Percentiles rank a stretch among this genome's conserved stretches.
Conservation (phyloP, 2,888 invertebrate genomes). For the Drosophila neonasuta region DNA sequence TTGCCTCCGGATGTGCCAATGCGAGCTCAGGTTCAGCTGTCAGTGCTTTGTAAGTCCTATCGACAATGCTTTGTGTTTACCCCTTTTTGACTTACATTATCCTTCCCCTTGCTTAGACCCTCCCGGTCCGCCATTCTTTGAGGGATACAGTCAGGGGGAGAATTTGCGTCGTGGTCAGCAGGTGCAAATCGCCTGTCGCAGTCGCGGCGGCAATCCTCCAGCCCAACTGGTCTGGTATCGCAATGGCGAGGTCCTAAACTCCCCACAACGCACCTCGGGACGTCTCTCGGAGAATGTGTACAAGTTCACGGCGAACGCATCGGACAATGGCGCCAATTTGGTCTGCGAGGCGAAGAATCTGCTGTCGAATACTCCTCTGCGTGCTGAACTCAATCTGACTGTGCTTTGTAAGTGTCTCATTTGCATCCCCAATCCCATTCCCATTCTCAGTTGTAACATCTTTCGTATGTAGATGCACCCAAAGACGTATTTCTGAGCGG, state of each 20-base stretch:
- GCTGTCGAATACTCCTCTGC: constrained; percentile 71
- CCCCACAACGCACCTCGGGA: constrained; percentile 80
- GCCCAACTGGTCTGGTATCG: constrained; percentile 80
- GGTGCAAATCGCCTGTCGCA: constrained; percentile 79
- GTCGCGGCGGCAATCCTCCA: constrained; percentile 80
- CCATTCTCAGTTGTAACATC: constrained; percentile 2
- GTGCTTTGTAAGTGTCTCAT: constrained; percentile 75
- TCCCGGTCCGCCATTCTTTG: constrained; percentile 80
- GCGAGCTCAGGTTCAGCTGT: constrained; percentile 80
- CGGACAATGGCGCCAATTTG: constrained; percentile 77
- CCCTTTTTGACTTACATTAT: neutral
- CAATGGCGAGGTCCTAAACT: constrained; percentile 75
- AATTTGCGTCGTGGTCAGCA: constrained; percentile 78
- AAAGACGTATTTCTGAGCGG: constrained; percentile 77
- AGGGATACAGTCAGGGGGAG: constrained; percentile 79
- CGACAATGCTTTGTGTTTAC: neutral
- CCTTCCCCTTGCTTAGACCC: constrained; percentile 69
- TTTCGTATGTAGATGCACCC: constrained; percentile 70
- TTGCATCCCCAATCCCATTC: too few relatives aligned
- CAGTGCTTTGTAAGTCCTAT: constrained; percentile 79
- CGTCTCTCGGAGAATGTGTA: constrained; percentile 80
- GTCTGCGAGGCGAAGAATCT: constrained; percentile 80
- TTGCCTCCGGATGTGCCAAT: constrained; percentile 80
- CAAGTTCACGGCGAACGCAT: constrained; percentile 74
- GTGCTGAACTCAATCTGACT: constrained; percentile 78